These are phyloP conservation scores for Chaetops frenatus DNA, from an alignment of 2,113 vertebrate species.

Conservation along the genomic window DNA sequence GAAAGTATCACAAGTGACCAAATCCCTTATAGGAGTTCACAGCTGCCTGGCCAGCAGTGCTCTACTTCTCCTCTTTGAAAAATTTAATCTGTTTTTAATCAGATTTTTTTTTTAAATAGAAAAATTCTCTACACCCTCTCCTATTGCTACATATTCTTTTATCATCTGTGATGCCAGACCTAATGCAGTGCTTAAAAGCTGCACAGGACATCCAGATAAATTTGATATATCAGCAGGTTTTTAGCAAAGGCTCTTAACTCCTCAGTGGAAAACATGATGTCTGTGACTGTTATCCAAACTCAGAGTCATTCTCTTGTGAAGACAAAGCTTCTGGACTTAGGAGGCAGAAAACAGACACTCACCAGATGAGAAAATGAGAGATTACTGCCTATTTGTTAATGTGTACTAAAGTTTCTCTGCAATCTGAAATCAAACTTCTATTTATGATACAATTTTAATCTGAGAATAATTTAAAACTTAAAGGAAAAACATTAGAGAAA, in stretches of 20 bases:
- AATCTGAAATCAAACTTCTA: background rate
- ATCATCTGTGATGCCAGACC: background rate
- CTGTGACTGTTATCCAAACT: background rate
- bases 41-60: background rate
- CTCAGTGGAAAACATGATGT: background rate
- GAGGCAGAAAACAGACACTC: background rate
- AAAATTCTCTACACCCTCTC: background rate
- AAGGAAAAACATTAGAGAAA: background rate
- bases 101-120: background rate
- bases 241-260: background rate
- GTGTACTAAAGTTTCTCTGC: background rate
- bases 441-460: background rate
- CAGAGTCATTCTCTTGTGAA: background rate
- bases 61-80: background rate
- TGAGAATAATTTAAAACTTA: background rate
- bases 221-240: background rate
- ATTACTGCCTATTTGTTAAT: background rate
- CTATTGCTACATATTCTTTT: background rate
- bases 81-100: background rate
- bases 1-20: background rate
- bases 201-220: background rate
- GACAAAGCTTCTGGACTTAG: background rate
- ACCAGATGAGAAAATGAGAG: background rate
- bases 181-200: background rate
- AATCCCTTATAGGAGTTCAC: background rate